Percentiles rank a stretch among this genome's conserved stretches.
Conservation (phyloP, 1,140 invertebrate genomes). For the Cecropterus lyciades region DNA sequence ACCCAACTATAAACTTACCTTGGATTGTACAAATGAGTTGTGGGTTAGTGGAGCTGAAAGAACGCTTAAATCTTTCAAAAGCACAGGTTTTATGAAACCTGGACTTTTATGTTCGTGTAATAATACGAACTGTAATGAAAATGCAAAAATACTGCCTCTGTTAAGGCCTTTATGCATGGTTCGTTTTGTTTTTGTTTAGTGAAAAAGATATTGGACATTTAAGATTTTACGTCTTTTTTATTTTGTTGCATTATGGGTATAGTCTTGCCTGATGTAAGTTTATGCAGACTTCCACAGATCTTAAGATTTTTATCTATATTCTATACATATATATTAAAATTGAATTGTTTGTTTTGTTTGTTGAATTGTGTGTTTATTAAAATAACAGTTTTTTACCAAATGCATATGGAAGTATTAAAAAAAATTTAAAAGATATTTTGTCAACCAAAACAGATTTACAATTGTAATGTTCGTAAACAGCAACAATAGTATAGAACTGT, state of each 20-base stretch:
- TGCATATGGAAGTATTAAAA: too few relatives aligned
- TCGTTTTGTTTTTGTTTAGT: slow-evolving; percentile 17
- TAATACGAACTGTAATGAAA: slow-evolving; percentile 32
- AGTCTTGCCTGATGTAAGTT: neutral
- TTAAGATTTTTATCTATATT: too few relatives aligned
- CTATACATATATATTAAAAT: too few relatives aligned
- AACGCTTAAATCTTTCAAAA: slow-evolving; percentile 16
- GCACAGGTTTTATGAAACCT: slow-evolving; percentile 10
- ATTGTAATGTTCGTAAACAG: too few relatives aligned
- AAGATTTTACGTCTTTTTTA: slow-evolving; percentile 1
- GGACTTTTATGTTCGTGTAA: slow-evolving; percentile 20
- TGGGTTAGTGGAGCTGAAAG: slow-evolving; percentile 4
- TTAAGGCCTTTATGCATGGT: slow-evolving; percentile 39
- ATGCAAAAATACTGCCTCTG: slow-evolving; percentile 37
- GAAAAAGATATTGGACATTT: neutral
- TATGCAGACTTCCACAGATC: too few relatives aligned
- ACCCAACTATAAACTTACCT: neutral
- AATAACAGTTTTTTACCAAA: too few relatives aligned
- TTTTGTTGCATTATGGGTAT: neutral
- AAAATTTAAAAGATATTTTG: too few relatives aligned
- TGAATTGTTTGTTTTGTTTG: too few relatives aligned
- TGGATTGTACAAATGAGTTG: slow-evolving; percentile 12
- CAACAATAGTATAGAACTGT: too few relatives aligned
- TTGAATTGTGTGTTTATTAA: too few relatives aligned
- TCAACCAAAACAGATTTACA: too few relatives aligned